Conservation (phyloP, 2,797 vertebrate genomes). For the Galago senegalensis region DNA sequence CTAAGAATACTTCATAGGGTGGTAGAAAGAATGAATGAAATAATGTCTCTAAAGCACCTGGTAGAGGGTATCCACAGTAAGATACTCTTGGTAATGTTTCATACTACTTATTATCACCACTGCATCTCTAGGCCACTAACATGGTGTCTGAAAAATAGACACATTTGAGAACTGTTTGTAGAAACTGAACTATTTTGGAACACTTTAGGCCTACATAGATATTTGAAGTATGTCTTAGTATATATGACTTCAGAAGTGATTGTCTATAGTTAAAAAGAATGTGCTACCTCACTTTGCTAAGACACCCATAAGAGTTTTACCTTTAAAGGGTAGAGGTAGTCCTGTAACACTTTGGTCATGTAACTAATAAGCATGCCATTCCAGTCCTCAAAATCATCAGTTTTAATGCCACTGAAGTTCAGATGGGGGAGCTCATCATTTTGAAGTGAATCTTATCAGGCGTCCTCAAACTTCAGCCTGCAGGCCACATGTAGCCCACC, state of each 20-base stretch:
- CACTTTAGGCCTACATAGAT: not conserved
- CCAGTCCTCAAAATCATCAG: slow-evolving; percentile 93
- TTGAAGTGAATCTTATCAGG: slow-evolving; percentile 88
- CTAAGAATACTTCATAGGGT: slow-evolving; percentile 33
- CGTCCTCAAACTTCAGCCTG: too few relatives aligned
- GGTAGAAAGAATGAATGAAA: slow-evolving; percentile 35
- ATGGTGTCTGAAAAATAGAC: slow-evolving; percentile 19
- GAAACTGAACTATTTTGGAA: slow-evolving; percentile 57
- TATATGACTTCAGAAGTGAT: slow-evolving; percentile 48
- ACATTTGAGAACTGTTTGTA: slow-evolving; percentile 37
- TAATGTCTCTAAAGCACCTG: slow-evolving; percentile 29
- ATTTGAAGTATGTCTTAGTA: slow-evolving; percentile 5
- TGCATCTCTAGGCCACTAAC: not conserved
- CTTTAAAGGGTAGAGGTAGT: not conserved
- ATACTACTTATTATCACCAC: slow-evolving; percentile 16
- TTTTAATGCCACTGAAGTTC: slow-evolving; percentile 95
- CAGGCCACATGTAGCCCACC: too few relatives aligned
- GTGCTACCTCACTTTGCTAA: not conserved
- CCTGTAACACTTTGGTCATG: not conserved
- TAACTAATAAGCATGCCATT: not conserved
- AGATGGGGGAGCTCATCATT: slow-evolving; percentile 91
- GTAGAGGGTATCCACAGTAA: not conserved
- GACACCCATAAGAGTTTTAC: not conserved
- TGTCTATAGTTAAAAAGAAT: not conserved
- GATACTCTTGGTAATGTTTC: slow-evolving; percentile 26